Evolutionary conservation across 2,113 vertebrate genomes (phyloP), one percentile per base, ranked within the genome.

Genomic region (pig (Sus scrofa)): DNA sequence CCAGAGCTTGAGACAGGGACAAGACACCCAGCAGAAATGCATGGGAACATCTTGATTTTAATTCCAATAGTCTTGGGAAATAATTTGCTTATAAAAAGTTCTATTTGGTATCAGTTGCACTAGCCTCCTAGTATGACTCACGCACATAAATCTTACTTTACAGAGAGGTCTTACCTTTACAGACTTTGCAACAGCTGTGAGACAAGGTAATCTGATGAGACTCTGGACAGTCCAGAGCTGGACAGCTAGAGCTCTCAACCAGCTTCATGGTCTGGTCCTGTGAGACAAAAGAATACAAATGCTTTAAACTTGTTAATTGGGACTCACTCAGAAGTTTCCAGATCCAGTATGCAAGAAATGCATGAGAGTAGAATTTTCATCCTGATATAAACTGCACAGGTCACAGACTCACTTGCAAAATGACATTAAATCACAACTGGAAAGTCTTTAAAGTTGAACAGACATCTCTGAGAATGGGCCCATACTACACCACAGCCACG

Each of bases 181-280:
- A 99, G 93, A 99, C 98, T 99, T 99, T 99, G 98, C 99, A 99
- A 98, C 99, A 99, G 97, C 99, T 99, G 98, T 99, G 99, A 95
- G 98, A 99, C 97, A 99, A 97, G 44, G 99, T 98, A 74, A 99
- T 99, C 98, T 99, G 99, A 58, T 99, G 99, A 7, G 99, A 99
- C 93, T 99, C 99, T 0, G 99, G 98, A 96, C 99, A 99, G 95
- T 97, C 99, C 97, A 99, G 98, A 89, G 98, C 82, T 7, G 99
- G 98, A 95, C 99, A 99, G 19, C 97, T 98, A 3, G 97, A 94
- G 97, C 98, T 99, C 26, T 98, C 98, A 86, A 99, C 97, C 94
- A 99, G 99, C 82, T 99, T 99, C 99, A 99, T 99, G 77, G 98
- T 99, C 97, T 98, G 98, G 82, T 99, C 98, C 99, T 99, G 98